These are phyloP conservation scores for Dascillus cervinus DNA, from an alignment of 2,888 invertebrate genomes.

Conservation along the genomic window DNA sequence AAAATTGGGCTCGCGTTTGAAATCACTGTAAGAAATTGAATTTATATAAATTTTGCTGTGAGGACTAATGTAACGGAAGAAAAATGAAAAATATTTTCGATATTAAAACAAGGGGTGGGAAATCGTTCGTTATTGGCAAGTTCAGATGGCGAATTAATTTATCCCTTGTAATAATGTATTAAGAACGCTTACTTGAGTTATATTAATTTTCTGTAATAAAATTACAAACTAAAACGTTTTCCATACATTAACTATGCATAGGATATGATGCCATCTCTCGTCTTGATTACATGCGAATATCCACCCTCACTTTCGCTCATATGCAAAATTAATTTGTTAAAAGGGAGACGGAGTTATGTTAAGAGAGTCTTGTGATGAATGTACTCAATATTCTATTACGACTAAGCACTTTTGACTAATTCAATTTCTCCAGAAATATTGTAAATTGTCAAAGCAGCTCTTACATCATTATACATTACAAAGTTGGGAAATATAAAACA, in stretches of 20 bases:
- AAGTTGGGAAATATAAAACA: too few relatives aligned
- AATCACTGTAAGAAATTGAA: constrained; percentile 16
- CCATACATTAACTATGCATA: constrained; percentile 37
- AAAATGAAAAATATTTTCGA: constrained; percentile 13
- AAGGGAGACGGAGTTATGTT: constrained; percentile 12
- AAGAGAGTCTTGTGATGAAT: constrained; percentile 24
- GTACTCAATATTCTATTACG: constrained; percentile 26
- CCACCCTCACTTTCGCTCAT: constrained; percentile 8
- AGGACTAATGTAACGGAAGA: constrained; percentile 19
- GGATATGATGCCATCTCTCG: constrained; percentile 28
- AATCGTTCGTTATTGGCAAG: too few relatives aligned
- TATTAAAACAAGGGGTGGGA: too few relatives aligned
- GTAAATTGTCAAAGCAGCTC: constrained; percentile 17
- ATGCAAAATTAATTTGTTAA: constrained; percentile 4
- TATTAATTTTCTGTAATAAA: constrained; percentile 28
- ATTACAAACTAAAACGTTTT: constrained; percentile 36
- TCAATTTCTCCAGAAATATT: constrained; percentile 26
- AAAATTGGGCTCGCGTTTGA: constrained; percentile 13
- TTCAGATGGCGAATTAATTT: too few relatives aligned
- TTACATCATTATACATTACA: constrained; percentile 8
- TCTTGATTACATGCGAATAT: constrained; percentile 16
- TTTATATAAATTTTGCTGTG: constrained; percentile 16
- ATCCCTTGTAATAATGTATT: too few relatives aligned
- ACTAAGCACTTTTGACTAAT: constrained; percentile 27
- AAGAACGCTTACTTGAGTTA: too few relatives aligned